phyloP scores from a whole-genome alignment of 2,888 invertebrate genomes.

The Tinea semifulvella region DNA sequence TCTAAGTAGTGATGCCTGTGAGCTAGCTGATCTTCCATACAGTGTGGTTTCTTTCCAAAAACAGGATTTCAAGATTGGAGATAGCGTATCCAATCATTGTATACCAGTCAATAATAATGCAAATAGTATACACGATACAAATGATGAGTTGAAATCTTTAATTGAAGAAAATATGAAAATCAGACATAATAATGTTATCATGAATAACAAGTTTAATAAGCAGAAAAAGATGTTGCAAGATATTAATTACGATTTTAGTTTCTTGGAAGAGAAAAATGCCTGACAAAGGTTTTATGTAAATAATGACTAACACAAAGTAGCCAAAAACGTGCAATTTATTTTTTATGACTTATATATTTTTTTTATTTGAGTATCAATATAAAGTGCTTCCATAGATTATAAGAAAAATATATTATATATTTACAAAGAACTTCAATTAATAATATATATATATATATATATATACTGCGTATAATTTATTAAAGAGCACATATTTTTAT shows the following conservation, averaged over 20 bases:
- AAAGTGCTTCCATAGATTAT: too few species aligned
- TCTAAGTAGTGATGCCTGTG: constrained; percentile 41
- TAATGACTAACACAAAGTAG: too few species aligned
- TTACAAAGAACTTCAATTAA: too few species aligned
- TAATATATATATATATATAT: too few species aligned
- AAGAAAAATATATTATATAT: too few species aligned
- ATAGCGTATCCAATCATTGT: constrained; percentile 28
- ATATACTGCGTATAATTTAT: too few species aligned
- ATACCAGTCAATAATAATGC: constrained; percentile 22
- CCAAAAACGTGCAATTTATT: too few species aligned
- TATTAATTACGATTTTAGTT: constrained; percentile 45
- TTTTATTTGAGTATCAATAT: too few species aligned
- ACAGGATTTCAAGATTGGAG: constrained; percentile 55
- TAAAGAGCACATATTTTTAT: too few species aligned
- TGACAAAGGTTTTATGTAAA: too few species aligned
- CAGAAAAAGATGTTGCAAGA: constrained; percentile 42
- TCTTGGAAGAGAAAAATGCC: constrained; percentile 32
- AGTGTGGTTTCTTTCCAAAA: constrained; percentile 58
- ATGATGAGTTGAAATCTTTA: constrained; percentile 46
- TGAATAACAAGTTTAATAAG: constrained; percentile 40
- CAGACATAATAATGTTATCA: constrained; percentile 36
- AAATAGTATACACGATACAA: constrained; percentile 23
- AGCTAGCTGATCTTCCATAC: constrained; percentile 45
- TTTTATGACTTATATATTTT: too few species aligned
- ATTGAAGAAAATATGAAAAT: constrained; percentile 52